Conservation (phyloP, 2,797 vertebrate species). For the Pseudomugil tenellus region DNA sequence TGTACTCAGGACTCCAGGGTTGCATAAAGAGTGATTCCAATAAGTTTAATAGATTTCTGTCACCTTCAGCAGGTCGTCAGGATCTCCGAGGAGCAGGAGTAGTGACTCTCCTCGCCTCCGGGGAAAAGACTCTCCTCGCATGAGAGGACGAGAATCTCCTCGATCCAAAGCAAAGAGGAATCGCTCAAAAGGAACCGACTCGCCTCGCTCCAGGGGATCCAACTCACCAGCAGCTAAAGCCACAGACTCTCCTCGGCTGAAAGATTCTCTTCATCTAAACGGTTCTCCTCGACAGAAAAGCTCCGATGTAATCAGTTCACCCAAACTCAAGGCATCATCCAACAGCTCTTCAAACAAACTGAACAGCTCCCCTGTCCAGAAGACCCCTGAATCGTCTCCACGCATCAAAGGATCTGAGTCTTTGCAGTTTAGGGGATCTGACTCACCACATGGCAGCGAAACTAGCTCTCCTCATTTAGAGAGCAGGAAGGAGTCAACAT, state of each 20-base stretch:
- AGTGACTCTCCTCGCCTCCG: slow-evolving; percentile 72
- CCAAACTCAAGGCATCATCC: slow-evolving; percentile 10
- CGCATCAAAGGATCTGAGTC: slow-evolving; percentile 3
- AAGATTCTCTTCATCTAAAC: slow-evolving; percentile 9
- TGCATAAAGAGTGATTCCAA: not conserved
- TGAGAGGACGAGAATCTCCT: slow-evolving; percentile 73
- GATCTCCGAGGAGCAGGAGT: slow-evolving; percentile 73
- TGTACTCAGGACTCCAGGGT: not conserved
- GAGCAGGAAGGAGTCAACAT: slow-evolving; percentile 24
- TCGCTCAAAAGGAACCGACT: slow-evolving; percentile 62
- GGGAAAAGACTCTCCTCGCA: slow-evolving; percentile 69
- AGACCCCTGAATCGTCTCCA: not conserved
- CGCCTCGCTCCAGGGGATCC: slow-evolving; percentile 66
- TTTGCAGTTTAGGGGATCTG: slow-evolving; percentile 30
- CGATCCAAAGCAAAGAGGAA: slow-evolving; percentile 75
- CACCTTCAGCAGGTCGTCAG: slow-evolving; percentile 65
- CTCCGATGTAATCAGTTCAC: not conserved
- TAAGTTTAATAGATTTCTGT: not conserved
- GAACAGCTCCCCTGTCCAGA: slow-evolving; percentile 10
- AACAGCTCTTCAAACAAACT: slow-evolving; percentile 10
- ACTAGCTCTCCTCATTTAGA: slow-evolving; percentile 3
- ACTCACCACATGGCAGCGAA: slow-evolving; percentile 20
- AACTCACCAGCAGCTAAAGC: slow-evolving; percentile 57
- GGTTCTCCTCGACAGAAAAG: slow-evolving; percentile 31
- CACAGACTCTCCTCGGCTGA: slow-evolving; percentile 53